A percentile compares a stretch with the other conserved stretches of the same genome.
phyloP scores from a whole-genome alignment of 2,888 invertebrate species.

The Elmis aenea region DNA sequence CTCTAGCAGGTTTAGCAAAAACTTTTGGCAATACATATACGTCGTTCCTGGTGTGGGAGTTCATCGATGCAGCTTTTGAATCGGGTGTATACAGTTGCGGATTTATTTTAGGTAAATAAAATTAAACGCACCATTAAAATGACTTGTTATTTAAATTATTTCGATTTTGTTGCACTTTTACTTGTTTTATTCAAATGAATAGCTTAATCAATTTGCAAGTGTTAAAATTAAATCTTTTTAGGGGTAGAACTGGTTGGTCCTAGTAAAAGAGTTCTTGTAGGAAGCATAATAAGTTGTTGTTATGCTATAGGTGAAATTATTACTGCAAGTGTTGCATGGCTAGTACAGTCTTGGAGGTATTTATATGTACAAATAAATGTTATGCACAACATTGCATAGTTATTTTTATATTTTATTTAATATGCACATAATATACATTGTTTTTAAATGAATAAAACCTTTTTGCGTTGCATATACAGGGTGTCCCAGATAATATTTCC shows the following conservation, averaged over 20 bases:
- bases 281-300: slow-evolving; percentile 65
- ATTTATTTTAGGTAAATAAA: slow-evolving; percentile 62
- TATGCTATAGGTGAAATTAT: slow-evolving; percentile 66
- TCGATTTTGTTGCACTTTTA: no score
- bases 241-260: slow-evolving; percentile 75
- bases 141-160: no score
- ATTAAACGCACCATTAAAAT: slow-evolving; percentile 2
- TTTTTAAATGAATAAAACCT: no score
- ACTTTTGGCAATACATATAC: slow-evolving; percentile 65
- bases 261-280: slow-evolving; percentile 64
- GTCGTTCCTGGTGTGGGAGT: slow-evolving; percentile 65
- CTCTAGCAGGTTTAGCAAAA: slow-evolving; percentile 61
- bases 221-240: slow-evolving; percentile 38
- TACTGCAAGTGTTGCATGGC: slow-evolving; percentile 63
- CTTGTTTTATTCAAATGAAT: slow-evolving; percentile 2
- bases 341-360: slow-evolving; percentile 63
- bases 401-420: no score
- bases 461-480: no score
- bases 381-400: no score
- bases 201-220: slow-evolving; percentile 1
- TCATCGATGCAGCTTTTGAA: slow-evolving; percentile 64
- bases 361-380: slow-evolving; percentile 1
- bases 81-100: slow-evolving; percentile 68
- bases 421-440: not conserved
- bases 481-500: no score